phyloP scores from a whole-genome alignment of 1,140 invertebrate genomes.

The Protaetia brevitarsis region DNA sequence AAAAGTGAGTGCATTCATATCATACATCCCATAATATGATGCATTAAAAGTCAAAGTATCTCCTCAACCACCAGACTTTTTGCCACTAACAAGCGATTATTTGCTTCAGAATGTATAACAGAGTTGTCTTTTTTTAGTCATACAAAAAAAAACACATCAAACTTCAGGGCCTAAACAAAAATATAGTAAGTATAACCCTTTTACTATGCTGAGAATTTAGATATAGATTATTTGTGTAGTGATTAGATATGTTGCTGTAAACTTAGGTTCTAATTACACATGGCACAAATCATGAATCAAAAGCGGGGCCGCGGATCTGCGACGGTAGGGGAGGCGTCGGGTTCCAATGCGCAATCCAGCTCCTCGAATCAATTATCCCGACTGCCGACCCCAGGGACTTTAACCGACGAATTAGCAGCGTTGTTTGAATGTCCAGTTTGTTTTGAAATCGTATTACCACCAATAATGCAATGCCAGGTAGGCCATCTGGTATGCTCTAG shows the following conservation, averaged over 20 bases:
- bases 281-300: conserved; percentile 38
- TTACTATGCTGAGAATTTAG: too few relatives aligned
- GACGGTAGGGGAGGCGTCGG: conserved; percentile 21
- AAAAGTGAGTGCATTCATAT: conserved; percentile 29
- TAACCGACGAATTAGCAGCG: conserved; percentile 85
- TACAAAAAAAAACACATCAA: not conserved
- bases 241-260: conserved; percentile 14
- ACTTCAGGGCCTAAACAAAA: conserved; percentile 3
- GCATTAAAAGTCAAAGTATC: not conserved
- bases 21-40: not conserved
- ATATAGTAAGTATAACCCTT: not conserved
- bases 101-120: not conserved
- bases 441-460: conserved; percentile 98
- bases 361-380: conserved; percentile 30
- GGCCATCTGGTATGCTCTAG: conserved; percentile 89
- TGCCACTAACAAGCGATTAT: not conserved
- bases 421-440: conserved; percentile 99
- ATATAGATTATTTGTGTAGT: too few relatives aligned
- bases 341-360: not conserved
- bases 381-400: conserved; percentile 54
- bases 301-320: conserved; percentile 30
- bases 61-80: not conserved
- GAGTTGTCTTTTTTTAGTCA: not conserved
- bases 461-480: conserved; percentile 86
- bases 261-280: conserved; percentile 23